Base-by-base conservation (phyloP, 2,113 vertebrate genomes). In the Dryoscopus gambensis region DNA sequence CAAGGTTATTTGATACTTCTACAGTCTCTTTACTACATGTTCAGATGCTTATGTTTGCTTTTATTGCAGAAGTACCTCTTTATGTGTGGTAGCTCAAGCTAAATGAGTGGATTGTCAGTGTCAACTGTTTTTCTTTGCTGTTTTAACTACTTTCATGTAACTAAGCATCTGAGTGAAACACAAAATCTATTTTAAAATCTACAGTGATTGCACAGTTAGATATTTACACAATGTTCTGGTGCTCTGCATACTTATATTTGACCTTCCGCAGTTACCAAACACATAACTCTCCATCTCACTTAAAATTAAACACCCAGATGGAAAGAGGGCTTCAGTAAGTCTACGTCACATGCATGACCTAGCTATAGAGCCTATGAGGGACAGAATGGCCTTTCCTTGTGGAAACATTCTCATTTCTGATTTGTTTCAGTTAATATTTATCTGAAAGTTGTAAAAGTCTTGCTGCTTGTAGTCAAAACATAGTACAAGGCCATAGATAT, bases 71-170 rank as follows among this genome's bases (percentile, higher is more conserved):
- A 74, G 53, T 89, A 93, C 53, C 79, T 86, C 71, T 86, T 82
- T 69, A 76, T 18, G 57, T 74, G 57, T 71, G 75, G 68, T 90
- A 88, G 30, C 35, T 90, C 59, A 90, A 88, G 17, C 17, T 84
- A 63, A 93, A 88, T 49, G 67, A 88, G 82, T 78, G 44, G 42
- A 92, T 94, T 81, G 59, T 67, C 68, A 75, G 47, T 86, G 79
- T 96, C 93, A 95, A 90, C 75, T 84, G 60, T 60, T 91, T 93
- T 93, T 82, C 64, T 92, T 88, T 83, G 59, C 68, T 77, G 35
- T 70, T 75, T 96, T 84, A 88, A 90, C 71, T 84, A 47, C 39
- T 86, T 96, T 56, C 46, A 46, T 56, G 63, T 91, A 95, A 24
- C 50, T 80, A 91, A 69, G 63, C 55, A 90, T 78, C 53, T 91